phyloP scores from a whole-genome alignment of 2,888 invertebrate genomes.

The Lasioglossum leucozonium region DNA sequence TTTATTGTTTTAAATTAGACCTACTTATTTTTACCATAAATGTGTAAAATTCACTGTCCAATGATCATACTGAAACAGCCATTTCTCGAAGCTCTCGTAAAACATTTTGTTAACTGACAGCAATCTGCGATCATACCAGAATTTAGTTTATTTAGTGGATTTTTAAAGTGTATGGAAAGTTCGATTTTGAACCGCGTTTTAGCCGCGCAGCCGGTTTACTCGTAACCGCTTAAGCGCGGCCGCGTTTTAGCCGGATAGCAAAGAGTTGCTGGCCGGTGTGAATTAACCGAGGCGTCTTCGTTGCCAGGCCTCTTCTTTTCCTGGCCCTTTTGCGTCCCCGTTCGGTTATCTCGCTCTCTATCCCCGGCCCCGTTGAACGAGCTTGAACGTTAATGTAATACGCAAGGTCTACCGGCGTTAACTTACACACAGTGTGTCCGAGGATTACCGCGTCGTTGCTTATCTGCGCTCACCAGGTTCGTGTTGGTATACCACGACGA shows the following conservation, averaged over 20 bases:
- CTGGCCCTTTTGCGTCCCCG: neutral
- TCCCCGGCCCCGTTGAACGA: constrained; percentile 24
- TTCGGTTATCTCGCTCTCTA: neutral
- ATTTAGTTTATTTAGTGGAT: neutral
- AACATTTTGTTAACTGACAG: neutral
- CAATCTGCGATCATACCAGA: neutral
- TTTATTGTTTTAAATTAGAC: too few species aligned
- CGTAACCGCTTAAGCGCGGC: neutral
- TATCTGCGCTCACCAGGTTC: constrained; percentile 79
- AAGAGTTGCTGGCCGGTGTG: constrained; percentile 23
- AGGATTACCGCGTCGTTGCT: constrained; percentile 83
- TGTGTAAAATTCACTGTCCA: too few species aligned
- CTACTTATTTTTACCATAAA: too few species aligned
- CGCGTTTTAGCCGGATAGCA: neutral
- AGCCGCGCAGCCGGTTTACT: neutral
- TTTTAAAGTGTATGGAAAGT: neutral
- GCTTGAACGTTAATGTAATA: constrained; percentile 75
- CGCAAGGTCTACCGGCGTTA: constrained; percentile 79
- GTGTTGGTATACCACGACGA: constrained; percentile 71
- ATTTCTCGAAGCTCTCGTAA: neutral
- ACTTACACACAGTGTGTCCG: constrained; percentile 82
- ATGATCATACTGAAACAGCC: too few species aligned
- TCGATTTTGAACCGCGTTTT: neutral
- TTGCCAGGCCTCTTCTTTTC: constrained; percentile 11
- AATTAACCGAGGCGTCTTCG: constrained; percentile 27